Conservation (phyloP, 2,888 invertebrate genomes). For the Polyommatus icarus region DNA sequence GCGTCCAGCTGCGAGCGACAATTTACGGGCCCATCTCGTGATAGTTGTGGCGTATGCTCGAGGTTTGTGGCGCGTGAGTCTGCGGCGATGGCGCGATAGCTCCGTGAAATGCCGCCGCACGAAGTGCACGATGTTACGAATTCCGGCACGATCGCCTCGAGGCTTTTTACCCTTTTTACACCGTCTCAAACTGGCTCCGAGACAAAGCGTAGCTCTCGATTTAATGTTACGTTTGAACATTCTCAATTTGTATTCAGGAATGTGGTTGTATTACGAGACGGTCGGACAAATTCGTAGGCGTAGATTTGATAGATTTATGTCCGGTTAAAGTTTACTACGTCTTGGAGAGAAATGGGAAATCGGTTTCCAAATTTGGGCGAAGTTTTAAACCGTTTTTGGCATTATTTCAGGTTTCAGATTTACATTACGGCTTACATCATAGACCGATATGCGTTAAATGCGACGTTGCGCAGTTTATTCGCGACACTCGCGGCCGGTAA, state of each 20-base stretch:
- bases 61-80: constrained; percentile 56
- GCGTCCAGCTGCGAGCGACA: constrained; percentile 70
- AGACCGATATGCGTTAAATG: constrained; percentile 27
- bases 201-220: constrained; percentile 39
- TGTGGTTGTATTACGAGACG: constrained; percentile 71
- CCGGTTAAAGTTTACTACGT: constrained; percentile 1
- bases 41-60: constrained; percentile 72
- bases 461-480: constrained; percentile 52
- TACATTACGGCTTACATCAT: background rate
- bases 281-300: constrained; percentile 63
- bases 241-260: constrained; percentile 70
- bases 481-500: constrained; percentile 65
- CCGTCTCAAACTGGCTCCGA: constrained; percentile 34
- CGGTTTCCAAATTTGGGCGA: background rate
- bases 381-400: background rate
- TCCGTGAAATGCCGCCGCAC: constrained; percentile 77
- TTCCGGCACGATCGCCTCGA: constrained; percentile 65
- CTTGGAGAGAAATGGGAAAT: background rate
- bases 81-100: constrained; percentile 61
- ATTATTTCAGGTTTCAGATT: background rate
- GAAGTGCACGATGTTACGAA: constrained; percentile 63
- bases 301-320: constrained; percentile 49
- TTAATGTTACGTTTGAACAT: constrained; percentile 61
- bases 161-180: constrained; percentile 48
- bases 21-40: constrained; percentile 60